Conservation (phyloP, 2,888 invertebrate genomes). For the Tridacna crocea region DNA sequence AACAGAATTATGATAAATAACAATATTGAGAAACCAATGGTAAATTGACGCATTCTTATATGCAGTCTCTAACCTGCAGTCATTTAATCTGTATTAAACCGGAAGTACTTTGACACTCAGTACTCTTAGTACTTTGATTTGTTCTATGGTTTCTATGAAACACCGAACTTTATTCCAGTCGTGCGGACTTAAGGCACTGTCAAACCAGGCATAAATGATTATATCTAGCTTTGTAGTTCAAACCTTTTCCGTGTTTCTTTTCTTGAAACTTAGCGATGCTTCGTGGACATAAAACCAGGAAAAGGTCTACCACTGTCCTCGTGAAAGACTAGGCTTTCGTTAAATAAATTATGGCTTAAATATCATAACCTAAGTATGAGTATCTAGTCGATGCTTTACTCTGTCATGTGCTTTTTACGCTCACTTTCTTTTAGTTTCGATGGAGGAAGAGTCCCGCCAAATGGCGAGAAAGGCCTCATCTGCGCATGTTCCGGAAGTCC, state of each 20-base stretch:
- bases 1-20: no score
- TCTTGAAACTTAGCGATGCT: neutral
- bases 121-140: no score
- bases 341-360: constrained; percentile 22
- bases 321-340: constrained; percentile 1
- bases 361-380: constrained; percentile 1
- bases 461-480: constrained; percentile 69
- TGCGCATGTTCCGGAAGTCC: constrained; percentile 65
- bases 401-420: constrained; percentile 36
- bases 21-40: no score
- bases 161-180: neutral
- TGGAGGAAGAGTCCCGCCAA: constrained; percentile 70
- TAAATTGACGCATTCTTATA: no score
- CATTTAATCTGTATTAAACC: no score
- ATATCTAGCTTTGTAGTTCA: neutral
- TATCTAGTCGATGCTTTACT: neutral
- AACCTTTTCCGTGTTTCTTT: neutral
- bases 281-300: neutral
- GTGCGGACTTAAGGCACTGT: neutral
- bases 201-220: neutral
- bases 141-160: no score
- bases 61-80: no score
- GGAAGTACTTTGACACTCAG: no score
- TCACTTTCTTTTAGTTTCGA: constrained; percentile 66
- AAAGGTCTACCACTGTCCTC: neutral